Evolutionary conservation across 2,797 vertebrate species (phyloP), one percentile per base, ranked within the genome.

Genomic region (Mormyrops attenuatus): DNA sequence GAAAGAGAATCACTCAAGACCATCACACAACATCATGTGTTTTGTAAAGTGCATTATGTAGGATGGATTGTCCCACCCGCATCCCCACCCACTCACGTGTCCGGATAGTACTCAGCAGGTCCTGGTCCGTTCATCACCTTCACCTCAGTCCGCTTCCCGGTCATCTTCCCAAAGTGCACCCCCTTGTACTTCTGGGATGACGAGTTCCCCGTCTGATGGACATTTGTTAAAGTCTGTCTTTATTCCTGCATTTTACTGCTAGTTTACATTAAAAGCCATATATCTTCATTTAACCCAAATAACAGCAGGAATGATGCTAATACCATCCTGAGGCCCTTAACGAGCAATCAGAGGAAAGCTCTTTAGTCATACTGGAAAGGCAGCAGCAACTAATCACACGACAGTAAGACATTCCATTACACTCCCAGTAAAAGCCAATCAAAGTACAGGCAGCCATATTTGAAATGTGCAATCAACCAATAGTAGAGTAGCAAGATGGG

Each of bases 141-240:
- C 90, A 88, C 53, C 77, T 92, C 89, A 2, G 22, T 85, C 90
- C 95, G 93, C 89, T 88, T 93, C 88, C 90, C 95, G 1, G 94
- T 95, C 94, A 92, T 93, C 89, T 93, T 94, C 80, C 94, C 94
- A 91, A 96, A 96, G 89, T 95, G 94, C 88, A 95, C 90, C 1
- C 96, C 95, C 94, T 95, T 95, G 91, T 95, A 96, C 90, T 93
- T 95, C 63, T 93, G 92, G 1, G 89, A 87, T 66, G 93, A 92
- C 38, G 66, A 92, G 73, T 9, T 85, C 85, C 93, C 93, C 17
- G 89, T 89, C 95, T 95, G 90, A 22, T n/a, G 86, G 22, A 88
- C 5, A 38, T 73, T 85, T 80, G 34, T 57, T 69, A 41, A n/a
- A 11, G 50, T 26, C 9, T 8, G 60, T 90, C 44, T 22, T 69